Conservation (phyloP, 2,113 vertebrate species). For the Todiramphus saurophagus region DNA sequence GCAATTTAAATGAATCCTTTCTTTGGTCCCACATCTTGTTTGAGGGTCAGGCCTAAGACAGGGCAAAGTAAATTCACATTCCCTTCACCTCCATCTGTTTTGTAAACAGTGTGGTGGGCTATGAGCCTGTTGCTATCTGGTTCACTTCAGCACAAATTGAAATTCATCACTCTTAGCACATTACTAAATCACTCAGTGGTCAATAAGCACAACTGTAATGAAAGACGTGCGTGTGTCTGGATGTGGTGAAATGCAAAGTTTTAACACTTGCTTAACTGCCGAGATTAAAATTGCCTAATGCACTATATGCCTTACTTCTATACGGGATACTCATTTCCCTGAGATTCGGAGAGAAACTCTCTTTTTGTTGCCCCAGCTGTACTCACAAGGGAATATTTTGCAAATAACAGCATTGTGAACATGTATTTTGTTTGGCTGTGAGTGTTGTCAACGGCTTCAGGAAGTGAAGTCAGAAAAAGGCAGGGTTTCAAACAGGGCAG, state of each 20-base stretch:
- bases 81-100: background rate
- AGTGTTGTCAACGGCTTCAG: constrained; percentile 78
- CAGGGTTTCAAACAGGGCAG: constrained; percentile 74
- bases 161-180: background rate
- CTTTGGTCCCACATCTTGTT: background rate
- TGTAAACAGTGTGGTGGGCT: background rate
- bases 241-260: constrained; percentile 36
- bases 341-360: constrained; percentile 62
- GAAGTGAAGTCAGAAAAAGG: constrained; percentile 79
- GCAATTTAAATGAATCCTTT: background rate
- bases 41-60: background rate
- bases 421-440: constrained; percentile 80
- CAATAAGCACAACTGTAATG: background rate
- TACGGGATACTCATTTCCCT: constrained; percentile 52
- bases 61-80: background rate
- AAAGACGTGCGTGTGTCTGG: background rate
- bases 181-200: background rate
- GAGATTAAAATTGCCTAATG: constrained; percentile 2
- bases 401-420: constrained; percentile 76
- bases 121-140: constrained; percentile 7
- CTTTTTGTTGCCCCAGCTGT: constrained; percentile 78
- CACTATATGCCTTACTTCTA: constrained; percentile 24
- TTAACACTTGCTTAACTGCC: constrained; percentile 18
- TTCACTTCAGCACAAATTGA: background rate
- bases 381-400: constrained; percentile 75